A percentile compares a stretch with the other conserved stretches of the same genome.
These are phyloP conservation scores for Polypedilum pembai DNA, from an alignment of 1,140 invertebrate genomes.

Conservation along the genomic window DNA sequence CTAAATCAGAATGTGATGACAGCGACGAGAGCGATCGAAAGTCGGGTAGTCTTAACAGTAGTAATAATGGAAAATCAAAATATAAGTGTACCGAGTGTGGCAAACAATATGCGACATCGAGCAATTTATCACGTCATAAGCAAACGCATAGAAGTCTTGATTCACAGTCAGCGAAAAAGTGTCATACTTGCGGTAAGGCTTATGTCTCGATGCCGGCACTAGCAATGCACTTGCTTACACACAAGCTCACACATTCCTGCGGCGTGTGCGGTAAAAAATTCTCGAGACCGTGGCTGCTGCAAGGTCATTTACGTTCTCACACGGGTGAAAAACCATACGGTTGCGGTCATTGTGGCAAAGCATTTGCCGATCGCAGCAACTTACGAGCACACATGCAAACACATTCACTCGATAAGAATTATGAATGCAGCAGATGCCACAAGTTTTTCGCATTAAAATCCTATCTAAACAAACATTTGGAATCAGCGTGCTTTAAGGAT, in stretches of 20 bases:
- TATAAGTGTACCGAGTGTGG: constrained; percentile 94
- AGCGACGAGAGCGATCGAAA: constrained; percentile 42
- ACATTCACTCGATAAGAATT: constrained; percentile 84
- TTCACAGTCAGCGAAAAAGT: constrained; percentile 86
- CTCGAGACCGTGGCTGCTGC: constrained; percentile 85
- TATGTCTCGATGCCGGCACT: constrained; percentile 97
- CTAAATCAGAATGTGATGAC: constrained; percentile 36
- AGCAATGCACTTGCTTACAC: constrained; percentile 95
- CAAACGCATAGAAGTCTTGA: constrained; percentile 93
- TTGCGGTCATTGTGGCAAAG: constrained; percentile 56
- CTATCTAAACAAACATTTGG: constrained; percentile 94
- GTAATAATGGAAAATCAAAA: constrained; percentile 46
- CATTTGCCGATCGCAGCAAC: constrained; percentile 69
- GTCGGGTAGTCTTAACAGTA: constrained; percentile 62
- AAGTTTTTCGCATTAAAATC: constrained; percentile 95
- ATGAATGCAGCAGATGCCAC: constrained; percentile 78
- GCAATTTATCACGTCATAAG: constrained; percentile 92
- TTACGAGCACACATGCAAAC: constrained; percentile 91
- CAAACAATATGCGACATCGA: constrained; percentile 93
- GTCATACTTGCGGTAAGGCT: constrained; percentile 87
- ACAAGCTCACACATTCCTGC: constrained; percentile 83
- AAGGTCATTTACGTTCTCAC: constrained; percentile 66
- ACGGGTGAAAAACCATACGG: constrained; percentile 59
- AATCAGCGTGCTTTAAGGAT: constrained; percentile 71
- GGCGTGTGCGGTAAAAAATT: constrained; percentile 88